These are phyloP conservation scores for Leucosticte australis DNA, from an alignment of 2,113 vertebrate species.

Conservation along the genomic window DNA sequence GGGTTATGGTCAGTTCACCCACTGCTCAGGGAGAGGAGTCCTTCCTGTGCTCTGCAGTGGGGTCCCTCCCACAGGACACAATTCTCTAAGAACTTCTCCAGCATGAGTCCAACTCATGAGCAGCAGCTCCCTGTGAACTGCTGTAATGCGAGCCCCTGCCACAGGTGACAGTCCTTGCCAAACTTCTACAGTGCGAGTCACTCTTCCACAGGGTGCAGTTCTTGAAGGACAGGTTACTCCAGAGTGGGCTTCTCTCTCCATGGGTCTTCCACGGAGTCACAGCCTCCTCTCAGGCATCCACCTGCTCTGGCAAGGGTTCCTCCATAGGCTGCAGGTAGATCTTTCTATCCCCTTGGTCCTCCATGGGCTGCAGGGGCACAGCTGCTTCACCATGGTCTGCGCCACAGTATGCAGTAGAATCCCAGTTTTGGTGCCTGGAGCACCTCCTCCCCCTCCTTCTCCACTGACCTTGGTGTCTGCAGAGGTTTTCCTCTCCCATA, in stretches of 20 bases:
- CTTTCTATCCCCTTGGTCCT: neutral
- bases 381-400: neutral
- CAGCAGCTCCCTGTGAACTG: neutral
- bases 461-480: neutral
- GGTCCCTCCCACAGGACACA: neutral
- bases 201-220: neutral
- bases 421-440: neutral
- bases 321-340: neutral
- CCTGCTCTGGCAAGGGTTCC: neutral
- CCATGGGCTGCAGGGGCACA: neutral
- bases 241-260: neutral
- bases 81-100: neutral
- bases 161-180: neutral
- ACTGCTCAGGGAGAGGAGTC: neutral
- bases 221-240: neutral
- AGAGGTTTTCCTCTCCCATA: neutral
- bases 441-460: neutral
- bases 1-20: neutral
- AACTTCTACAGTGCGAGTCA: neutral
- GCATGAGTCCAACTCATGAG: neutral
- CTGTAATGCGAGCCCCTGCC: neutral
- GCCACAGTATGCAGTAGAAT: neutral
- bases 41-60: rapidly evolving
- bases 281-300: neutral
- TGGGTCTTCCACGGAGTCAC: rapidly evolving